These are phyloP conservation scores for Acrobasis repandana DNA, from an alignment of 2,888 invertebrate genomes.

Conservation along the genomic window DNA sequence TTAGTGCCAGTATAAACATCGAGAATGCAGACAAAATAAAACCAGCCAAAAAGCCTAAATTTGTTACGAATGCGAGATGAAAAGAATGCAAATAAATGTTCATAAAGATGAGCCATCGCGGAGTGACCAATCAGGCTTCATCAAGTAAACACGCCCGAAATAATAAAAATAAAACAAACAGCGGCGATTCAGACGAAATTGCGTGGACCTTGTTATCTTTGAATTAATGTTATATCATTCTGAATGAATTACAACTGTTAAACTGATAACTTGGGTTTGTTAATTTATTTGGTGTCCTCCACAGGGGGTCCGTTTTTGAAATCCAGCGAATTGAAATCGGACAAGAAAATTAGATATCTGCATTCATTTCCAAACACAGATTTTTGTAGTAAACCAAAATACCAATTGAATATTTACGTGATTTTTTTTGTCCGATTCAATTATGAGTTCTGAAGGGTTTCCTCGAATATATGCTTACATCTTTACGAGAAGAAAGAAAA, in stretches of 20 bases:
- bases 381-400: too few species aligned
- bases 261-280: slow-evolving; percentile 47
- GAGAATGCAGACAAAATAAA: not conserved
- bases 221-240: slow-evolving; percentile 47
- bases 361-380: too few species aligned
- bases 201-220: slow-evolving; percentile 32
- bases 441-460: too few species aligned
- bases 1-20: not conserved
- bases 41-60: not conserved
- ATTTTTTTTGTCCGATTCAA: too few species aligned
- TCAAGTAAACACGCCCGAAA: slow-evolving; percentile 18
- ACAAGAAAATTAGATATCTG: too few species aligned
- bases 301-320: slow-evolving; percentile 10
- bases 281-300: slow-evolving; percentile 50
- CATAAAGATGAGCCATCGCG: not conserved
- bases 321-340: too few species aligned
- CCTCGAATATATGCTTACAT: too few species aligned
- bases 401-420: too few species aligned
- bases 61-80: not conserved
- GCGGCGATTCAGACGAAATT: slow-evolving; percentile 20
- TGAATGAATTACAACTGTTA: slow-evolving; percentile 51
- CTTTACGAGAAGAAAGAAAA: too few species aligned
- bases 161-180: slow-evolving; percentile 20
- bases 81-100: slow-evolving; percentile 2
- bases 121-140: slow-evolving; percentile 18